These are phyloP conservation scores for Theretra japonica DNA, from an alignment of 2,888 invertebrate species.

Conservation along the genomic window DNA sequence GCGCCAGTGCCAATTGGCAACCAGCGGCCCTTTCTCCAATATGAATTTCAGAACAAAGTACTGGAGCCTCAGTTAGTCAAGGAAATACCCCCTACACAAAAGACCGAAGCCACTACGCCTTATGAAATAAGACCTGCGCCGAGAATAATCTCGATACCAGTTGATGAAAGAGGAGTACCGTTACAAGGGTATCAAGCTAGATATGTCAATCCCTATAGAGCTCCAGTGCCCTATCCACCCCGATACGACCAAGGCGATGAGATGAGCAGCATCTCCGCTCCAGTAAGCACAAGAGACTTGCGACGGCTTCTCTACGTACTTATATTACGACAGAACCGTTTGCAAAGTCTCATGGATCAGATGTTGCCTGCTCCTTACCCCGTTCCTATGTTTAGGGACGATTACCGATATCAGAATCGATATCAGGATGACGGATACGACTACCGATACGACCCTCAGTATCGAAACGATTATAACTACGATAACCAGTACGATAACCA, in stretches of 20 bases:
- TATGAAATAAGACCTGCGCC: slow-evolving; percentile 73
- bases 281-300: slow-evolving; percentile 89
- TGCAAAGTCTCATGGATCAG: slow-evolving; percentile 84
- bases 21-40: slow-evolving; percentile 80
- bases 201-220: slow-evolving; percentile 69
- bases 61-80: slow-evolving; percentile 76
- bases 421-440: slow-evolving; percentile 77
- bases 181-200: slow-evolving; percentile 73
- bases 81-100: slow-evolving; percentile 59
- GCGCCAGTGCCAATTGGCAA: slow-evolving; percentile 79
- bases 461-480: slow-evolving; percentile 72
- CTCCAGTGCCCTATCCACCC: slow-evolving; percentile 57
- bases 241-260: slow-evolving; percentile 82
- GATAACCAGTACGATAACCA: slow-evolving; percentile 79
- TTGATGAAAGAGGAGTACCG: slow-evolving; percentile 77
- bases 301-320: slow-evolving; percentile 87
- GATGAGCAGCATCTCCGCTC: slow-evolving; percentile 86
- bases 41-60: slow-evolving; percentile 78
- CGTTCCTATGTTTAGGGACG: slow-evolving; percentile 61
- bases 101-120: slow-evolving; percentile 62
- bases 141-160: slow-evolving; percentile 75
- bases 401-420: slow-evolving; percentile 64
- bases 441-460: slow-evolving; percentile 71
- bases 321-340: slow-evolving; percentile 85
- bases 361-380: slow-evolving; percentile 68